Conservation (phyloP, 2,888 invertebrate species). For the Limulus polyphemus region DNA sequence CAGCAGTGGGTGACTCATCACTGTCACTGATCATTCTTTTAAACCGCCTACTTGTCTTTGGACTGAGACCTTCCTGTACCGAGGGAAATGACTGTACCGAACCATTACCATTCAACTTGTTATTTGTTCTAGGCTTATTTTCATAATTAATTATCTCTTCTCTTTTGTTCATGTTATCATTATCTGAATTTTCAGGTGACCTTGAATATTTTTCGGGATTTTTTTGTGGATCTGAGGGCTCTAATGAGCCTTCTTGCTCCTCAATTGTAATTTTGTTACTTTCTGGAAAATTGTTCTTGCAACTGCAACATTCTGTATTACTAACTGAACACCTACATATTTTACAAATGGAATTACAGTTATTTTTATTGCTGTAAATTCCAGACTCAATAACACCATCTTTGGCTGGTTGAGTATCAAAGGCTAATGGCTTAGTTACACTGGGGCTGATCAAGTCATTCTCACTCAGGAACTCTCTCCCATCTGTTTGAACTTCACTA, state of each 20-base stretch:
- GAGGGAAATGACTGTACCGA: background rate
- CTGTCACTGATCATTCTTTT: constrained; percentile 22
- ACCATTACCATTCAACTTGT: background rate
- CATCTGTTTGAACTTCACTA: constrained; percentile 54
- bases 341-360: no score
- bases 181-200: background rate
- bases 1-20: constrained; percentile 23
- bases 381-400: background rate
- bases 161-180: background rate
- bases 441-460: constrained; percentile 44
- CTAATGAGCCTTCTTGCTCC: no score
- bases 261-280: no score
- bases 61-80: background rate
- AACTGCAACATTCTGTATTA: constrained; percentile 6
- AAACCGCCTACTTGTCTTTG: background rate
- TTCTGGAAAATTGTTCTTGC: background rate
- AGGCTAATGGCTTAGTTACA: constrained; percentile 33
- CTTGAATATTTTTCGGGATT: background rate
- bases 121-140: background rate
- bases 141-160: background rate
- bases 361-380: background rate
- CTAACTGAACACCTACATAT: constrained; percentile 5
- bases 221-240: no score
- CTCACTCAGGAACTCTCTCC: constrained; percentile 47
- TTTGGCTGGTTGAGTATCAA: background rate